Evolutionary conservation across 2,888 invertebrate genomes (phyloP).

Genomic region (Rotaria magnacalcarata): DNA sequence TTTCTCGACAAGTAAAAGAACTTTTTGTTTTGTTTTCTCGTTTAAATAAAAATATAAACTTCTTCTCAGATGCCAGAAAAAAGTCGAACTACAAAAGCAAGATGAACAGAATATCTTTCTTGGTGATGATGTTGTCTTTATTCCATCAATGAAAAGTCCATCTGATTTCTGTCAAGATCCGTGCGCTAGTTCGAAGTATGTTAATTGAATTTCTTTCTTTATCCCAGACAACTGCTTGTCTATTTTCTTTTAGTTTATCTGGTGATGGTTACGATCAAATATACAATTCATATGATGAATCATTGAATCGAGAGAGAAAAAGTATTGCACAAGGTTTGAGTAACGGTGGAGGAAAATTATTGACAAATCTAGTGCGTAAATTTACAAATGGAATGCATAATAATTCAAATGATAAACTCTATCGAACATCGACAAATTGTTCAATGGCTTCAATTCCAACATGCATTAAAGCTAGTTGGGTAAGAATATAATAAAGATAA

Average conservation of each 20-base stretch:
- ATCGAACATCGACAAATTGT: background rate
- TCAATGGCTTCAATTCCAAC: background rate
- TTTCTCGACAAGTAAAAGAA: background rate
- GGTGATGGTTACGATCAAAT: background rate
- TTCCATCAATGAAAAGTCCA: background rate
- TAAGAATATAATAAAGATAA: background rate
- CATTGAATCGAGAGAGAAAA: background rate
- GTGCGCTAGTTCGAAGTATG: background rate
- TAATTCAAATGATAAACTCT: background rate
- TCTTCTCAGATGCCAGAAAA: background rate
- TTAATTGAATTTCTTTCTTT: no score
- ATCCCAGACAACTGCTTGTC: no score
- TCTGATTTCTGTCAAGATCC: background rate
- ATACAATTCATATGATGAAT: background rate
- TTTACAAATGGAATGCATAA: background rate
- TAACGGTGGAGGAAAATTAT: background rate
- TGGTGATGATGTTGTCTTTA: conserved; percentile 1
- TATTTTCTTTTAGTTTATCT: background rate
- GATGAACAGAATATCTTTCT: background rate
- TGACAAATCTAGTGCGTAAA: background rate
- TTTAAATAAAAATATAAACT: no score
- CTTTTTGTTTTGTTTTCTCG: background rate
- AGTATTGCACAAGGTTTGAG: background rate
- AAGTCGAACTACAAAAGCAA: background rate
- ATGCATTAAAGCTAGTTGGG: background rate